phyloP scores from a whole-genome alignment of 2,797 vertebrate species.

The Rhinoraja longicauda region DNA sequence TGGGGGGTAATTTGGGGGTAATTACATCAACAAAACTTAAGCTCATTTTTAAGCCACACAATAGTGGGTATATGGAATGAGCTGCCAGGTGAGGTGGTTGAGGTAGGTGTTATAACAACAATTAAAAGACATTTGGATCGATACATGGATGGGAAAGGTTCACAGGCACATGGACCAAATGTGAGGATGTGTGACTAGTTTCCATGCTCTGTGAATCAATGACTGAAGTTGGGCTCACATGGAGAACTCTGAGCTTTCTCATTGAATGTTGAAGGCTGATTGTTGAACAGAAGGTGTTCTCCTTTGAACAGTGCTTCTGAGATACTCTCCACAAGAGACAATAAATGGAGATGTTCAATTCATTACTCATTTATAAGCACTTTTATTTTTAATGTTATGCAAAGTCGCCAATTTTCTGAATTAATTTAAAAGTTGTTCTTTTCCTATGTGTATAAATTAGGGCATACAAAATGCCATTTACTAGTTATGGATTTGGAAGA shows the following conservation, averaged over 20 bases:
- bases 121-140: too few species aligned
- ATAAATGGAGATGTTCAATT: not conserved
- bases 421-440: not conserved
- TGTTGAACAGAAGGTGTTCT: not conserved
- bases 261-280: not conserved
- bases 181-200: too few species aligned
- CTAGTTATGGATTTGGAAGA: not conserved
- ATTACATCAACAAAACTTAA: not conserved
- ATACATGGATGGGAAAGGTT: too few species aligned
- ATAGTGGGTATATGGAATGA: too few species aligned
- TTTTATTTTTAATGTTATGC: not conserved
- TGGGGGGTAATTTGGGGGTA: not conserved
- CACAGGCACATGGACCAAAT: too few species aligned
- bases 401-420: not conserved
- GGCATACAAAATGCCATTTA: not conserved
- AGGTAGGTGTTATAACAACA: too few species aligned
- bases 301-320: not conserved
- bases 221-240: not conserved
- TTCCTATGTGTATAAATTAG: constrained; percentile 2
- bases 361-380: not conserved
- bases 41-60: not conserved
- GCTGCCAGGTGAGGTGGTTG: too few species aligned
- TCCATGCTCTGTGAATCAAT: too few species aligned
- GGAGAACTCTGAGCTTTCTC: not conserved
- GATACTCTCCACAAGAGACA: not conserved